A percentile compares a stretch with the other conserved stretches of the same genome.
Evolutionary conservation across 2,113 vertebrate genomes (phyloP).

Genomic region (Phaethon lepturus): DNA sequence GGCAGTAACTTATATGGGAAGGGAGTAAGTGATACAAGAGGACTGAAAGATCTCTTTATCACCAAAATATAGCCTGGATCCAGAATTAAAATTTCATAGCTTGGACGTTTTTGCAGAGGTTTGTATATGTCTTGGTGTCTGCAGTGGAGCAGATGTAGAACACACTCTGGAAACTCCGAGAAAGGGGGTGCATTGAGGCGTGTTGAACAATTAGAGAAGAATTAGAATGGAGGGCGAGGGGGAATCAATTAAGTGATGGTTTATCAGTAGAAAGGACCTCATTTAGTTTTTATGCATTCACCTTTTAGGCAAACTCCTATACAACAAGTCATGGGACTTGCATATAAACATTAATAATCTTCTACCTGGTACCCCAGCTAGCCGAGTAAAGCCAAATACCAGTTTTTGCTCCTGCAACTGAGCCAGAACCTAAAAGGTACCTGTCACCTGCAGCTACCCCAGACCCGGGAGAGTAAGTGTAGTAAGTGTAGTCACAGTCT

Average conservation of each 20-base stretch:
- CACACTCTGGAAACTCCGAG: background rate
- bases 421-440: background rate
- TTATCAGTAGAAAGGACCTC: background rate
- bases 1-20: background rate
- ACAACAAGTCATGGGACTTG: background rate
- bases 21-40: background rate
- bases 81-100: background rate
- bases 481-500: no score
- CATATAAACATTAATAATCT: background rate
- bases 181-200: background rate
- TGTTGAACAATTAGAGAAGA: background rate
- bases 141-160: background rate
- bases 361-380: background rate
- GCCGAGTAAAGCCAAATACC: fast-evolving
- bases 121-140: background rate
- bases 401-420: background rate
- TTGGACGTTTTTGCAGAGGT: background rate
- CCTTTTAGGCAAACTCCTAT: background rate
- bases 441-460: background rate
- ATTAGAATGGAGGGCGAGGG: background rate
- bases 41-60: background rate
- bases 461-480: background rate
- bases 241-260: background rate
- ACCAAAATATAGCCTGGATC: background rate
- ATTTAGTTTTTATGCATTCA: background rate